Base-by-base conservation (phyloP, 2,797 vertebrate genomes). In the Dallia pectoralis region DNA sequence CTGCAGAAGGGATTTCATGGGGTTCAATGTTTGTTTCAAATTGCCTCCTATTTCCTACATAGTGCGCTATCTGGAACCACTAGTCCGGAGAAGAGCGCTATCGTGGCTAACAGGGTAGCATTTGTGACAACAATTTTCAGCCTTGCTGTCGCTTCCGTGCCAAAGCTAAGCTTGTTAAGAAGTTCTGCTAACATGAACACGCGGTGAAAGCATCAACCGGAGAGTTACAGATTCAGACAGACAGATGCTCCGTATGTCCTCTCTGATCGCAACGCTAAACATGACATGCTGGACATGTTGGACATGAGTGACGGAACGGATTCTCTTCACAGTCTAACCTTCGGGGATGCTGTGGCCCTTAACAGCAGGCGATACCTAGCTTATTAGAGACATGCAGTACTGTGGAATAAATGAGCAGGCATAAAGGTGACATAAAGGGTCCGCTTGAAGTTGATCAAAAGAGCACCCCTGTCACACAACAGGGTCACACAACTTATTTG, bases 171-270 rank as follows among this genome's bases (percentile, higher is more conserved):
- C 62, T 64, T 32, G 62, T 59, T 59, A 59, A 25, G 53, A 59
- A 22, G 15, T 32, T 64, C 30, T 18, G 62, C 61, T 32, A 32
- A 63, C 29, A 63, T 63, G 25, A 63, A 32, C 15, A 64, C 64
- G 72, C 86, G 82, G 82, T 77, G 56, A 74, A 67, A 81, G 71
- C 36, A 67, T 74, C 77, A 82, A 85, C 18, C 74, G 83, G 84
- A 85, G 85, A 81, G 81, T 82, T 69, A 72, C 67, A 22, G 72
- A 78, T 87, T 81, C 79, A 86, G 79, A 88, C 77, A 79, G 44
- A 48, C 67, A 88, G 88, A 89, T 89, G 90, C 87, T 91, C 81
- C 77, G 25, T 14, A 25, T 78, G 82, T 80, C 82, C 86, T 88
- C 88, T 81, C 77, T 18, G 53, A 87, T 90, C 88, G 78, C 73